Base-by-base conservation (phyloP, 1,140 invertebrate species). In the Ptiloglossa arizonensis region DNA sequence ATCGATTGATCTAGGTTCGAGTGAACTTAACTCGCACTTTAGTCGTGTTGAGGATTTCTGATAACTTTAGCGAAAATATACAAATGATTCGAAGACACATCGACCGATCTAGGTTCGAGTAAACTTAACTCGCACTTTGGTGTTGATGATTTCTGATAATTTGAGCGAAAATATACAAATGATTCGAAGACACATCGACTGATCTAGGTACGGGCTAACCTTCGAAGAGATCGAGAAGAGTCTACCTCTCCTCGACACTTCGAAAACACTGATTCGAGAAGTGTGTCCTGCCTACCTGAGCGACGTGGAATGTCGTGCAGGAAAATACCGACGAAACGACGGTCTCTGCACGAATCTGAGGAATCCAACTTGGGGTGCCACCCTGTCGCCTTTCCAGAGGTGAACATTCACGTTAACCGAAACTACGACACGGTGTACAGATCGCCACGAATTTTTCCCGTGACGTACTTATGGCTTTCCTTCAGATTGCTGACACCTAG, bases 281-380 rank as follows among this genome's bases (percentile, higher is more conserved):
- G 95, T 97, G 1, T 98, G 97, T 88, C 97, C 97, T 5, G 96
- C 97, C 1, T 97, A 97, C 89, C 94, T 98, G 81, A 96, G 96
- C 1, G 96, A 97, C 70, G 96, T 98, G 1, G 96, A 98, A 89
- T 98, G 97, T 86, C 94, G 96, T 27, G 94, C 97, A 4, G 97
- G 97, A n/a, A 98, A 98, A 87, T 99, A 98, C 91, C 94, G 98
- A 3, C 94, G 97, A 8, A 95, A 96, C 68, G 97, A 98, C 91
- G 98, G 98, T 0, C 95, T 98, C 11, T 99, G 98, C 91, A 99
- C 98, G 75, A 99, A 99, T 89, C 92, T 98, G 50, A 94, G 97
- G 56, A 95, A 98, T 93, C 97, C 98, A 0, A 96, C 96, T 0
- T 98, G 97, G 97, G 98, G 98, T 0, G 95, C 96, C n/a, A 95